Percentiles rank a stretch among this genome's conserved stretches.
Conservation (phyloP, 2,888 invertebrate genomes). For the Cephus pygmeus region DNA sequence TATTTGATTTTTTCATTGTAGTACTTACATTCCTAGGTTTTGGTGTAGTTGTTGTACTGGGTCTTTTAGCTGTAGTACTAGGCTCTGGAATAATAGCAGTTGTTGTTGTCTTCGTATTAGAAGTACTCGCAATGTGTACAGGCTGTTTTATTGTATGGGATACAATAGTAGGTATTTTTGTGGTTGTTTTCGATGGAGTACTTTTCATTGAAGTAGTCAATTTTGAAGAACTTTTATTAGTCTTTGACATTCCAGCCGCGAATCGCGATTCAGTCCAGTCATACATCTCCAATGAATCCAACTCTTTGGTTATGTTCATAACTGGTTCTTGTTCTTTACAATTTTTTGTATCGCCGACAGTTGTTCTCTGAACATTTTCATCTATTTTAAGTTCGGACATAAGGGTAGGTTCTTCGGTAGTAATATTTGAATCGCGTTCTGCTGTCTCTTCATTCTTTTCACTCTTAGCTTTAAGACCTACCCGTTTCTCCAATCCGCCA, state of each 20-base stretch:
- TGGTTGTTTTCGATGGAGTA: not conserved
- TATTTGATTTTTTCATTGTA: not conserved
- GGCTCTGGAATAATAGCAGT: not conserved
- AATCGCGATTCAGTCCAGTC: not conserved
- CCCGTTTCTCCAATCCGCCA: not conserved
- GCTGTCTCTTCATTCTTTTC: not conserved
- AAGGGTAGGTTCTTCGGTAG: not conserved
- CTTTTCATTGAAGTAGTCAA: not conserved
- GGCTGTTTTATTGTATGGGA: not conserved
- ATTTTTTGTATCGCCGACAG: not conserved
- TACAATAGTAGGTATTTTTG: not conserved
- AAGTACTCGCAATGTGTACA: not conserved
- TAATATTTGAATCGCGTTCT: not conserved
- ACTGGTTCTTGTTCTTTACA: not conserved
- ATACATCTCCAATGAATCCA: not conserved
- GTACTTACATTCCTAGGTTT: not conserved
- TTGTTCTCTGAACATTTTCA: not conserved
- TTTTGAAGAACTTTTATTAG: not conserved
- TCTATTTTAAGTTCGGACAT: not conserved
- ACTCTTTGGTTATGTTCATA: not conserved
- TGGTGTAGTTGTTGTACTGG: not conserved
- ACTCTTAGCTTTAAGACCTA: not conserved
- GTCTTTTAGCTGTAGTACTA: not conserved
- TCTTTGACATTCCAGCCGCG: not conserved
- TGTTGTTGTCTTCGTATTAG: not conserved